These are phyloP conservation scores for Cyphomyrus discorhynchus DNA, from an alignment of 2,113 vertebrate genomes.

Conservation along the genomic window DNA sequence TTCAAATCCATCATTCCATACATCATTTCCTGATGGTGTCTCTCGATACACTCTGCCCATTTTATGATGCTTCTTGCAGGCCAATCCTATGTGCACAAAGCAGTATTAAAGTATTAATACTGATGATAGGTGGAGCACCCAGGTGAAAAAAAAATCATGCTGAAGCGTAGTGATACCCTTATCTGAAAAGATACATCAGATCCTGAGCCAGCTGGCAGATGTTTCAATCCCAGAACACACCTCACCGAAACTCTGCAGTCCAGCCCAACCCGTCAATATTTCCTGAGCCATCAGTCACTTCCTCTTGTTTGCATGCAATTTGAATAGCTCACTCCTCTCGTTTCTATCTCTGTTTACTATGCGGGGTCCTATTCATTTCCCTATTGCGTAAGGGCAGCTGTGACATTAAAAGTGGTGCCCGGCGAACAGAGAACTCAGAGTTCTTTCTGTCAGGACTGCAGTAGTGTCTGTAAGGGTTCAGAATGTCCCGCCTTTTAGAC, in stretches of 20 bases:
- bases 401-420: background rate
- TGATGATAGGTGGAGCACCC: background rate
- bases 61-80: background rate
- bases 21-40: background rate
- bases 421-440: background rate
- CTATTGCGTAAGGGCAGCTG: background rate
- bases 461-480: background rate
- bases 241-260: slow-evolving; percentile 3
- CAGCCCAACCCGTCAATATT: background rate
- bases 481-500: background rate
- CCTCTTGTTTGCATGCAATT: slow-evolving; percentile 11
- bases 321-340: background rate
- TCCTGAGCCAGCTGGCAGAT: background rate
- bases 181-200: background rate
- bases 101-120: background rate
- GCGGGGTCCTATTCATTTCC: background rate
- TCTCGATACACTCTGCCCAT: background rate
- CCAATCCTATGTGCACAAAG: background rate
- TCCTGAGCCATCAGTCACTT: background rate
- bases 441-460: background rate
- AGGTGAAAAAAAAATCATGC: background rate
- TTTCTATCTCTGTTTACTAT: background rate
- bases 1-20: background rate
- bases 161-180: background rate
- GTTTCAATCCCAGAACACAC: background rate